Percentiles rank a stretch among this genome's conserved stretches.
These are phyloP conservation scores for Monoplex corrugatus DNA, from an alignment of 2,888 invertebrate genomes.

Conservation along the genomic window DNA sequence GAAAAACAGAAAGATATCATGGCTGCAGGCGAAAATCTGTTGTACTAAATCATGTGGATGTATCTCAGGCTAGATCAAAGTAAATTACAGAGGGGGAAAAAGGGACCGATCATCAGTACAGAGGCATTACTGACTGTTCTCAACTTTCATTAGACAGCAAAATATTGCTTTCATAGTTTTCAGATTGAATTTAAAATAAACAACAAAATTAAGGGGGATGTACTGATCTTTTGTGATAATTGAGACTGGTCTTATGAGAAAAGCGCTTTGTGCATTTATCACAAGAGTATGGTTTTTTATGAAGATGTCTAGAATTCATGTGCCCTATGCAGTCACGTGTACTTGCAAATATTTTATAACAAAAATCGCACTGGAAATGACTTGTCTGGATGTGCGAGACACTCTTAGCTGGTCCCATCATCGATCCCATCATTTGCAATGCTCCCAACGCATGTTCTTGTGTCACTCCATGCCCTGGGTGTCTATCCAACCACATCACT, in stretches of 20 bases:
- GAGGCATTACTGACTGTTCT: background rate
- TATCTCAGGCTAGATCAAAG: background rate
- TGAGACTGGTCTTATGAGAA: constrained; percentile 32
- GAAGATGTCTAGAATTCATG: constrained; percentile 35
- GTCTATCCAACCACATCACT: background rate
- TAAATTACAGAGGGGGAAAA: no score
- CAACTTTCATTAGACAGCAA: background rate
- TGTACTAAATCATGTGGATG: background rate
- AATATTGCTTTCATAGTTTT: no score
- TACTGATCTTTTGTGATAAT: constrained; percentile 29
- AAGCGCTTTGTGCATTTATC: constrained; percentile 22
- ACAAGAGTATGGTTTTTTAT: constrained; percentile 32
- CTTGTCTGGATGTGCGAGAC: background rate
- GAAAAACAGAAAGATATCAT: background rate
- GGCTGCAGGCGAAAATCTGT: background rate
- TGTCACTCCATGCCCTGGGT: background rate
- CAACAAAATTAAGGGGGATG: no score
- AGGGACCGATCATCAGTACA: background rate
- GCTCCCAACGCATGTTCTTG: background rate
- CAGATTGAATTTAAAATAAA: no score
- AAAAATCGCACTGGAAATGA: constrained; percentile 33
- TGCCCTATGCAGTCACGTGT: constrained; percentile 33
- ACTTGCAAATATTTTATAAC: background rate
- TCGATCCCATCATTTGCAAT: background rate
- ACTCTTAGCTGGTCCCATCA: background rate